These are phyloP conservation scores for Mormyrops boulengeri DNA, from an alignment of 2,797 vertebrate genomes.

Conservation along the genomic window DNA sequence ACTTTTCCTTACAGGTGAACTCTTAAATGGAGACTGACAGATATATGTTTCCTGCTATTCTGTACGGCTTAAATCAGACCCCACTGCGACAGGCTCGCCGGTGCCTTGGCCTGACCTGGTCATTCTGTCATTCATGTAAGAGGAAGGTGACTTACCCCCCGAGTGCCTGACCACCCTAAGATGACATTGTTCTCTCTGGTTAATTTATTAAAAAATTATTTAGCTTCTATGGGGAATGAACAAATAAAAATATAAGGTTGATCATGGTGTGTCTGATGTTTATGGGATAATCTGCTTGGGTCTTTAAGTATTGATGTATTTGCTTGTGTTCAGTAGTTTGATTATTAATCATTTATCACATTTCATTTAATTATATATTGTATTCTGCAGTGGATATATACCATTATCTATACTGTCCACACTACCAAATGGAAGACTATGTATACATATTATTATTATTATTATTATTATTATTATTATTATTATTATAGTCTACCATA, in stretches of 20 bases:
- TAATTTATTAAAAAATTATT: background rate
- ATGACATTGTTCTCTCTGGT: background rate
- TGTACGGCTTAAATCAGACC: conserved; percentile 32
- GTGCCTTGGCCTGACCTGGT: conserved; percentile 27
- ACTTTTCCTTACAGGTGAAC: conserved; percentile 52
- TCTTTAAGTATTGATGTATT: background rate
- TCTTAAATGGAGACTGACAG: conserved; percentile 53
- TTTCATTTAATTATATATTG: background rate
- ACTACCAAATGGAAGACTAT: background rate
- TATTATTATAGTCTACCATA: background rate
- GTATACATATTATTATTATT: background rate
- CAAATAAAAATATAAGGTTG: background rate
- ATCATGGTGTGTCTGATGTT: background rate
- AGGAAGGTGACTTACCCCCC: conserved; percentile 33
- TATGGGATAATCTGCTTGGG: background rate
- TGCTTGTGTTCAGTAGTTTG: background rate
- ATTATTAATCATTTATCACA: background rate
- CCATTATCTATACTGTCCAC: background rate
- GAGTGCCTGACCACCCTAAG: conserved; percentile 13
- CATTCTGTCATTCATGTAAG: conserved; percentile 27
- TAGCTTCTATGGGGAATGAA: background rate
- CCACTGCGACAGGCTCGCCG: conserved; percentile 19
- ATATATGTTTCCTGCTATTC: conserved; percentile 51
- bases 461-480: background rate
- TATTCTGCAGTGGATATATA: background rate